Conservation (phyloP, 2,113 vertebrate genomes). For the Canis aureus region DNA sequence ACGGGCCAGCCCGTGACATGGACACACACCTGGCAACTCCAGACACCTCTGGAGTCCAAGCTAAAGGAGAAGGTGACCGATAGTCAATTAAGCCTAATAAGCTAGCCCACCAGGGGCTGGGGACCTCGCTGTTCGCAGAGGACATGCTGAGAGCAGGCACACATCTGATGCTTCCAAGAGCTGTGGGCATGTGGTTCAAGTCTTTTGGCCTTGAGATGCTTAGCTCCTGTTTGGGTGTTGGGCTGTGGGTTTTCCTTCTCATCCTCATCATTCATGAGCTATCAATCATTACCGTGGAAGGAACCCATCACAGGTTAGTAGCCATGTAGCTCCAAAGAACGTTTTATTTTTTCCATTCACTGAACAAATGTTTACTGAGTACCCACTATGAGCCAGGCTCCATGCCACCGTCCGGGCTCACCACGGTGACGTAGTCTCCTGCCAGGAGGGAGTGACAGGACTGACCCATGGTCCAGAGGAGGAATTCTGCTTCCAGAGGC, state of each 20-base stretch:
- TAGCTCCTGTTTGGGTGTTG: neutral
- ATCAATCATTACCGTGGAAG: too few relatives aligned
- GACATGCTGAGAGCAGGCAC: neutral
- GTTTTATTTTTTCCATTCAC: neutral
- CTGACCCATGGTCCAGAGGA: neutral
- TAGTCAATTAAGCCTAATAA: neutral
- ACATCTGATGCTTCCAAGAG: neutral
- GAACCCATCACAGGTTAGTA: neutral
- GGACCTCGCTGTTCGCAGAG: accelerated
- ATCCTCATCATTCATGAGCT: neutral
- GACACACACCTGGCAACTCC: neutral
- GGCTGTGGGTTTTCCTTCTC: neutral
- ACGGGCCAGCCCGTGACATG: accelerated
- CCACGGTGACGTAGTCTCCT: neutral
- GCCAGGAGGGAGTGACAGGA: neutral
- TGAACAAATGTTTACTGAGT: neutral
- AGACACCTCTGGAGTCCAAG: neutral
- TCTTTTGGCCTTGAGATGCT: neutral
- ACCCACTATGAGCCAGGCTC: neutral
- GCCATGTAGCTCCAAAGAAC: neutral
- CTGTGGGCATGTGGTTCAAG: neutral
- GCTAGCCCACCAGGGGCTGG: neutral
- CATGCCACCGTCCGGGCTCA: accelerated
- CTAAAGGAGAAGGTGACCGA: neutral
- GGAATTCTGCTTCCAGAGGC: neutral